These are phyloP conservation scores for Strigamia crassipes DNA, from an alignment of 2,888 invertebrate species.

Conservation along the genomic window DNA sequence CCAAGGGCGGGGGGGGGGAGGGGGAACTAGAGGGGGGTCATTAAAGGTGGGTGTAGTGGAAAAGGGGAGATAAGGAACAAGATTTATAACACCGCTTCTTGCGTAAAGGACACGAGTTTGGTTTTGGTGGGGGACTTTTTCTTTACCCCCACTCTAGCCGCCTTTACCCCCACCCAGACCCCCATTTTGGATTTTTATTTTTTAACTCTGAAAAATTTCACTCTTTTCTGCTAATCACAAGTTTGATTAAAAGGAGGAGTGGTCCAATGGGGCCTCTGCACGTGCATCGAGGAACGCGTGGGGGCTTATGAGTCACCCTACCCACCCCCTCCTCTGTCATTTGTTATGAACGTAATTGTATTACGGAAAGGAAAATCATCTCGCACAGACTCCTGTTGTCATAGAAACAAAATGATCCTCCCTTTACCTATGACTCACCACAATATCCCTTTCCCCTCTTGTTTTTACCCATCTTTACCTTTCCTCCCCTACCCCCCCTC, in stretches of 20 bases:
- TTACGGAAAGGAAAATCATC: not conserved
- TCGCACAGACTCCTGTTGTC: not conserved
- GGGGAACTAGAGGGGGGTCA: not conserved
- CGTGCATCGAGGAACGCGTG: not conserved
- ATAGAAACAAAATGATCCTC: not conserved
- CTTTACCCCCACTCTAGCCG: not conserved
- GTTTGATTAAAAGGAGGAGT: not conserved
- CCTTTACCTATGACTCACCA: conserved; percentile 1
- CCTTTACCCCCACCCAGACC: not conserved
- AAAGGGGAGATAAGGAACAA: conserved; percentile 18
- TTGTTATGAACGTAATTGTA: conserved; percentile 28
- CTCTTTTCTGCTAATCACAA: not conserved
- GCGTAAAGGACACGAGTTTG: not conserved
- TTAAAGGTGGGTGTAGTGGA: conserved; percentile 1
- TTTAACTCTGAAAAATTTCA: not conserved
- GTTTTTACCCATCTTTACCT: too few species aligned
- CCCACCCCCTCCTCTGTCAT: not conserved
- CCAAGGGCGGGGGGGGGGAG: not conserved
- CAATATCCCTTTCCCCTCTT: not conserved
- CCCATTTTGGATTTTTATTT: not conserved
- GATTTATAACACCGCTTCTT: conserved; percentile 2
- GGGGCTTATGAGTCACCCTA: conserved; percentile 5
- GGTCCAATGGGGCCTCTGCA: not conserved
- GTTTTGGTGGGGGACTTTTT: not conserved
- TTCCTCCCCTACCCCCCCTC: not conserved